Evolutionary conservation across 2,113 vertebrate genomes (phyloP).

Genomic region (Hippocampus guttulatus): DNA sequence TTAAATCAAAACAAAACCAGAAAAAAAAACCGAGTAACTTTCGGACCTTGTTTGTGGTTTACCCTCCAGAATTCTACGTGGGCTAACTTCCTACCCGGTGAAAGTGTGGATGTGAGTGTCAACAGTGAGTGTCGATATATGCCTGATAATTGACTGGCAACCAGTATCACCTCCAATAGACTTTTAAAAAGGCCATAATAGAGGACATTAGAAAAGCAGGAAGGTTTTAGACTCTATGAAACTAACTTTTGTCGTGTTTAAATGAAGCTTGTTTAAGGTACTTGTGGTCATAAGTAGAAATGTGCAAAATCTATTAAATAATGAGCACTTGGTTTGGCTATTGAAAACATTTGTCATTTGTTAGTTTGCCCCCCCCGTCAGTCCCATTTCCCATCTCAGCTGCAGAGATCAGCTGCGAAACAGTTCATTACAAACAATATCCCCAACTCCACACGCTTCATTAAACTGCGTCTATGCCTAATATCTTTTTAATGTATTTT

Average conservation of each 20-base stretch:
- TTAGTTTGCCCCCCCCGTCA: conserved; percentile 12
- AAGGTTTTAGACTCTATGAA: neutral
- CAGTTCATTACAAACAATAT: conserved; percentile 79
- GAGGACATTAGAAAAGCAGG: neutral
- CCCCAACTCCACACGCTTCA: conserved; percentile 79
- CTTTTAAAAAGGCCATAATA: neutral
- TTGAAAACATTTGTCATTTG: conserved; percentile 39
- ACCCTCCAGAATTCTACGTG: too few species aligned
- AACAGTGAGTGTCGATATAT: too few species aligned
- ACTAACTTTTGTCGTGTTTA: neutral
- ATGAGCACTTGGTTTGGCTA: conserved; percentile 4
- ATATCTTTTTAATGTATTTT: conserved; percentile 84
- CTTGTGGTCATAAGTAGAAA: neutral
- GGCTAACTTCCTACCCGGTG: neutral
- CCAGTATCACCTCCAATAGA: neutral
- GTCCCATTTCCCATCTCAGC: conserved; percentile 48
- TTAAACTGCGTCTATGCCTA: conserved; percentile 75
- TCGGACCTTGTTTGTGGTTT: too few species aligned
- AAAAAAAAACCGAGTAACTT: neutral
- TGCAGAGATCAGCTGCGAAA: conserved; percentile 65
- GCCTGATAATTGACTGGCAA: too few species aligned
- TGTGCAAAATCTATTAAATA: neutral
- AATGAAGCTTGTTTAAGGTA: neutral
- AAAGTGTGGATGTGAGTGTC: neutral
- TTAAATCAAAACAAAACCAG: neutral